Evolutionary conservation across 1,140 invertebrate genomes (phyloP), one percentile per base, ranked within the genome.

Genomic region (Diabrotica virgifera): DNA sequence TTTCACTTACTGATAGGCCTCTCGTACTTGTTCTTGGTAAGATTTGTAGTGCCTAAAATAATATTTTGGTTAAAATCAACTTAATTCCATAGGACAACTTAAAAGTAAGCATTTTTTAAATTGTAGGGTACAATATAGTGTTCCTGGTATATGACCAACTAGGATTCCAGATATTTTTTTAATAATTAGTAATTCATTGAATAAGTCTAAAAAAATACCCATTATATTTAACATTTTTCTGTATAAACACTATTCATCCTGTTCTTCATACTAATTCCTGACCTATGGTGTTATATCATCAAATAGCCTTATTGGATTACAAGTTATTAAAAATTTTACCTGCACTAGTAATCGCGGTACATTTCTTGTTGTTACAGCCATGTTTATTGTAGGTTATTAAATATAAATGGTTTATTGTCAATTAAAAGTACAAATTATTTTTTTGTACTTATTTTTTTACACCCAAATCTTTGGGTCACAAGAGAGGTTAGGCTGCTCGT

Each of bases 341-440:
- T 73, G 73, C 5, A 68, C 36, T 37, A 73, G 55, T 37, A 75
- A 59, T 58, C 62, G 59, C 6, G 68, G 66, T 13, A 70, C 10
- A 58, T 73, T 68, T 69, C 68, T 70, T 6, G 66, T 56, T 55
- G 72, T 60, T 40, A 75, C 9, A 13, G 73, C 68, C 73, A 75
- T 75, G 63, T 11, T 70, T 24, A 24, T 52, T 38, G 55, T 52
- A 10, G 52, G n/a, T 60, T 46, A 46, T 46, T 46, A 10, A 5
- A 46, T 46, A 10, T 46, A 5, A n/a, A n/a, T n/a, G 8, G 5
- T 46, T 46, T 46, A 46, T 46, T 46, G n/a, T 46, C 24, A 24
- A 24, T 24, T 24, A 24, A 24, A 24, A 24, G 24, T 24, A 24
- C 24, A 24, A 24, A 24, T 24, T 1, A 24, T 24, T 5, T 46